Conservation (phyloP, 2,113 vertebrate species). For the Strigops habroptila region DNA sequence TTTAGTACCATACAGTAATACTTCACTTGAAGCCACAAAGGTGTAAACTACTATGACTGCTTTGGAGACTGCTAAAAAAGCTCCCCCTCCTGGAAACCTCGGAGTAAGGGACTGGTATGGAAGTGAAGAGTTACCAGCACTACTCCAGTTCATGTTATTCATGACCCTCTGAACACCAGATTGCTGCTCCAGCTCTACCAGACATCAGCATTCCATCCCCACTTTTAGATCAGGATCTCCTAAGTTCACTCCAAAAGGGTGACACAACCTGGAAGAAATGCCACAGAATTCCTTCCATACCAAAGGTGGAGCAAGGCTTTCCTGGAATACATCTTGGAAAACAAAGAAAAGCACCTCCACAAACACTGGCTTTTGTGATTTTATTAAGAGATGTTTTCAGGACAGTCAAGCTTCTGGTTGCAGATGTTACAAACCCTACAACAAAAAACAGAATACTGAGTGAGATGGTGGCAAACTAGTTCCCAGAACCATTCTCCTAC, state of each 20-base stretch:
- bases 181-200: neutral
- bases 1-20: neutral
- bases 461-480: neutral
- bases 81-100: neutral
- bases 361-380: constrained; percentile 59
- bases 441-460: constrained; percentile 3
- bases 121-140: neutral
- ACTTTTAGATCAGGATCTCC: neutral
- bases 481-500: neutral
- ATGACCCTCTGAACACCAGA: rapidly evolving
- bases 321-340: neutral
- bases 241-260: neutral
- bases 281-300: neutral
- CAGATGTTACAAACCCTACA: constrained; percentile 64
- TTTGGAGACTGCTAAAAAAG: neutral
- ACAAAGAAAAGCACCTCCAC: neutral
- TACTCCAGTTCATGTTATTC: neutral
- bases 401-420: constrained; percentile 49
- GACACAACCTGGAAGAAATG: neutral
- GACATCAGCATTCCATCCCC: neutral
- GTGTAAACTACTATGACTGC: neutral
- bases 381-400: constrained; percentile 73
- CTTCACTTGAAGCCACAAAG: neutral
- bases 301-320: neutral
- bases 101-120: neutral